A percentile compares a stretch with the other conserved stretches of the same genome.
These are phyloP conservation scores for Brenthis hecate DNA, from an alignment of 2,888 invertebrate species.

Conservation along the genomic window DNA sequence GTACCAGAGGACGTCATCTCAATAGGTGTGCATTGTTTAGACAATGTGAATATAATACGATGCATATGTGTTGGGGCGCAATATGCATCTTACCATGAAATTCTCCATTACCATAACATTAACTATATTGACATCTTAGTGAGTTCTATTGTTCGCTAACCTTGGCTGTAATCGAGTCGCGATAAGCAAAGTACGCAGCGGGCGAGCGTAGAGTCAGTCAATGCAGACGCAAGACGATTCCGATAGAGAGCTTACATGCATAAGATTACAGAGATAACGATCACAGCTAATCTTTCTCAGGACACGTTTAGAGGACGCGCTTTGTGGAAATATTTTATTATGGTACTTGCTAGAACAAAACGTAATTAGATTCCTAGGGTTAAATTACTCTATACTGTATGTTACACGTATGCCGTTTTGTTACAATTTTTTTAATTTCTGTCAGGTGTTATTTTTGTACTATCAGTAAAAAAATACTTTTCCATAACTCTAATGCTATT, in stretches of 20 bases:
- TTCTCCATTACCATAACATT: slow-evolving; percentile 27
- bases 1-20: not conserved
- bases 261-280: slow-evolving; percentile 61
- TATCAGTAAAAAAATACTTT: too few species aligned
- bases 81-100: slow-evolving; percentile 22
- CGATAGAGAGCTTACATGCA: slow-evolving; percentile 50
- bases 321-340: slow-evolving; percentile 14
- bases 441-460: too few species aligned
- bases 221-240: slow-evolving; percentile 34
- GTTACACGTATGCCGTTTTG: too few species aligned
- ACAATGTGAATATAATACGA: slow-evolving; percentile 2
- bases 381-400: too few species aligned
- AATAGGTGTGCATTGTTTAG: not conserved
- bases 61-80: slow-evolving; percentile 9
- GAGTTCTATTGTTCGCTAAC: slow-evolving; percentile 47
- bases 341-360: not conserved
- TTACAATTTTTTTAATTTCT: too few species aligned
- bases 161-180: slow-evolving; percentile 54
- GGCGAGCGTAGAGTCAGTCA: slow-evolving; percentile 14
- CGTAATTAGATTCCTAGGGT: too few species aligned
- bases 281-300: slow-evolving; percentile 47
- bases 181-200: slow-evolving; percentile 60
- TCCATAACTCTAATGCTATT: too few species aligned
- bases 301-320: slow-evolving; percentile 22
- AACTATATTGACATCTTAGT: slow-evolving; percentile 37